Base-by-base conservation (phyloP, 1,140 invertebrate species). In the Trinorchestia longiramus region DNA sequence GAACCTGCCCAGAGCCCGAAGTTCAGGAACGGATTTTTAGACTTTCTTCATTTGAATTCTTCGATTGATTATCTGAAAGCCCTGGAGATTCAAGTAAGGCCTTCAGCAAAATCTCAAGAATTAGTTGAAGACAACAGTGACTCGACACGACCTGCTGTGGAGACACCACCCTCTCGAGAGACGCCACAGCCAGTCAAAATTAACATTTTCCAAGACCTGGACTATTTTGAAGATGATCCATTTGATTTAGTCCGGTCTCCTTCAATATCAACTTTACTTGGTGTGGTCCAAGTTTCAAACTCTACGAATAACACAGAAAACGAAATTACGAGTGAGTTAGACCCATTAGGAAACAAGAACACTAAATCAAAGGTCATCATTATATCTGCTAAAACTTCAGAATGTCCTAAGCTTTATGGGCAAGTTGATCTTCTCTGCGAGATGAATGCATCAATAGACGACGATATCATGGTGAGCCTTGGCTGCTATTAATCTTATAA, bases 361-460 rank as follows among this genome's bases (percentile, higher is more conserved):
- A 77, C 62, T 3, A 77, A 77, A 40, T 94, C 44, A n/a, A 94
- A 94, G 36, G 43, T 28, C 36, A 43, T 94, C 44, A 94, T 17
- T n/a, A 47, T 94, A 11, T 44, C 92, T 8, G 44, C 92, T 6
- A 94, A n/a, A 47, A 28, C 43, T 15, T 94, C 92, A 44, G 19
- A n/a, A 94, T 94, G 92, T 47, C 92, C 92, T 94, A 94, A 94
- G 44, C 92, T 94, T 3, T 47, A 94, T 44, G 92, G 92, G 11
- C 41, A 44, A 8, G 92, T 47, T 44, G 92, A 94, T 45, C 44
- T 94, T 42, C 92, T 94, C 36, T 94, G 92, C 44, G 92, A 94
- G 43, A 36, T 94, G 43, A 47, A 47, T 40, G 17, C 92, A 43
- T 3, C 62, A 77, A 1, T 3, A 23, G 15, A 77, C 62, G 15